Conservation (phyloP, 2,797 vertebrate genomes). For the Pangasius djambal region DNA sequence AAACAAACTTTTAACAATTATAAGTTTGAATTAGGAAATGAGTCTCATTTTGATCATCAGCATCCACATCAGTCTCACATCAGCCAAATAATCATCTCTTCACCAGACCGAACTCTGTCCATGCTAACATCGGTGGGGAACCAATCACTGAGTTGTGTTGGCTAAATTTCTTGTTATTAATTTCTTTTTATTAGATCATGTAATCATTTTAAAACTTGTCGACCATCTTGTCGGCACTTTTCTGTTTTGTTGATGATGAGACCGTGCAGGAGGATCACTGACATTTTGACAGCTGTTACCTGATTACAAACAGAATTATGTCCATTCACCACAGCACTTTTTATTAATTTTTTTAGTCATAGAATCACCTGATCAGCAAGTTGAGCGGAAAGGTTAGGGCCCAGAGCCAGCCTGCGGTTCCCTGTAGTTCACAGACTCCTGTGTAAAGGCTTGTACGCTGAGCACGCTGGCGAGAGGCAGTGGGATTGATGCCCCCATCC, state of each 20-base stretch:
- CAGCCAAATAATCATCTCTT: neutral
- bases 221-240: too few relatives aligned
- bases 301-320: too few relatives aligned
- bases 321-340: too few relatives aligned
- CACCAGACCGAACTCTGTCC: neutral
- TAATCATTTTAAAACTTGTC: neutral
- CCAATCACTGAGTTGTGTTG: neutral
- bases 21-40: neutral
- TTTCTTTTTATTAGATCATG: neutral
- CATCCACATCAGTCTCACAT: neutral
- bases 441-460: too few relatives aligned
- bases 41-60: neutral
- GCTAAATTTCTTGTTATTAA: neutral
- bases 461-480: neutral
- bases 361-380: too few relatives aligned
- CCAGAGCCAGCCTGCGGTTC: too few relatives aligned
- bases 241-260: too few relatives aligned
- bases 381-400: too few relatives aligned
- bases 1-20: neutral
- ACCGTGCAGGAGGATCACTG: too few relatives aligned
- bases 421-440: too few relatives aligned
- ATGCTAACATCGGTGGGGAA: neutral
- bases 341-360: too few relatives aligned
- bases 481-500: neutral
- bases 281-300: too few relatives aligned